Percentiles rank a stretch among this genome's conserved stretches.
These are phyloP conservation scores for Macrostomum lignano DNA, from an alignment of 1,140 invertebrate species.

Conservation along the genomic window DNA sequence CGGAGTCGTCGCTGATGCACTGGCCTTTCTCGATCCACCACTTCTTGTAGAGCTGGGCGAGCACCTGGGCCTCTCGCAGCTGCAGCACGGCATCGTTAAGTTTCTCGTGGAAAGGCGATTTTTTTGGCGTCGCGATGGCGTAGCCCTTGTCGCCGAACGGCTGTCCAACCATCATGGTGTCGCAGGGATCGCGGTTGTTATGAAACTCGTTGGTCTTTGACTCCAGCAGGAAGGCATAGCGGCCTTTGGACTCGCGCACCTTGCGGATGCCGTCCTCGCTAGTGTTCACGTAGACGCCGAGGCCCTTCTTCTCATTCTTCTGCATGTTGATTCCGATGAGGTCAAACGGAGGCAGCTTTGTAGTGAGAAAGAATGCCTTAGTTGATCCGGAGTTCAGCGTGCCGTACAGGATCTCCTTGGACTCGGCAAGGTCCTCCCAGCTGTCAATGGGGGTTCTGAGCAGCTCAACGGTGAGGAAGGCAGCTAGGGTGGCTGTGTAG, in stretches of 20 bases:
- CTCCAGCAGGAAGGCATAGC: conserved; percentile 75
- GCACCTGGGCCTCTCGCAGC: conserved; percentile 17
- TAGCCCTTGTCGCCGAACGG: conserved; percentile 33
- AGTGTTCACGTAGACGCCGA: conserved; percentile 45
- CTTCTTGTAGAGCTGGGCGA: conserved; percentile 17
- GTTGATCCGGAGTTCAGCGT: conserved; percentile 53
- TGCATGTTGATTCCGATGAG: conserved; percentile 80
- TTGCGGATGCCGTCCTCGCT: conserved; percentile 55
- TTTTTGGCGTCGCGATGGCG: conserved; percentile 30
- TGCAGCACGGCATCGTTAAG: conserved; percentile 23
- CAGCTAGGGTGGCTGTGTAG: conserved; percentile 28
- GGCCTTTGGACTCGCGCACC: conserved; percentile 35
- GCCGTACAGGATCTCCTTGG: conserved; percentile 71
- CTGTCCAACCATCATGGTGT: not conserved
- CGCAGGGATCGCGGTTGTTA: conserved; percentile 48
- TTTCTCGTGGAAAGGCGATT: conserved; percentile 30
- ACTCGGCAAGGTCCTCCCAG: conserved; percentile 32
- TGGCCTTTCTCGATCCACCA: conserved; percentile 20
- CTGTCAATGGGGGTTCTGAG: conserved; percentile 14
- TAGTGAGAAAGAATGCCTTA: conserved; percentile 55
- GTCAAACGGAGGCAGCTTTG: conserved; percentile 56
- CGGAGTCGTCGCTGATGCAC: conserved; percentile 9
- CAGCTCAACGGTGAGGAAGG: conserved; percentile 9
- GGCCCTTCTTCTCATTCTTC: conserved; percentile 16
- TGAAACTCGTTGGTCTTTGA: conserved; percentile 75